These are phyloP conservation scores for Drosophila rellima DNA, from an alignment of 2,888 invertebrate species.

Conservation along the genomic window DNA sequence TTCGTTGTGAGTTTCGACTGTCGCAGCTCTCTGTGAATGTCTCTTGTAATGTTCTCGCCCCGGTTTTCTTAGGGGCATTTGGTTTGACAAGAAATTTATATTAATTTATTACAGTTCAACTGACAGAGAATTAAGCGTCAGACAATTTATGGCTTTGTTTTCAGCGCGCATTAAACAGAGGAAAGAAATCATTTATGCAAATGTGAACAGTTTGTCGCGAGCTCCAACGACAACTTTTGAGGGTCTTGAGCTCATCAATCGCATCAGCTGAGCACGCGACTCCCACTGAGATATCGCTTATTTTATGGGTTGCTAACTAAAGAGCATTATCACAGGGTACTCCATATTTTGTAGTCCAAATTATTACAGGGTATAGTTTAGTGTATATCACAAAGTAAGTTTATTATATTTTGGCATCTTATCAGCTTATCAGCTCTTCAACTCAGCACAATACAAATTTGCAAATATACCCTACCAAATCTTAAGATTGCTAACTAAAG, in stretches of 20 bases:
- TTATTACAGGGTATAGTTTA: background rate
- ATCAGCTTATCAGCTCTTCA: no score
- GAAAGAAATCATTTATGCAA: slow-evolving; percentile 75
- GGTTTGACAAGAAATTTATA: slow-evolving; percentile 84
- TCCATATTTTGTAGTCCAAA: background rate
- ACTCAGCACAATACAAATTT: no score
- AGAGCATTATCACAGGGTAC: background rate
- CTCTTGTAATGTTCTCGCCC: slow-evolving; percentile 41
- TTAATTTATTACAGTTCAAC: slow-evolving; percentile 85
- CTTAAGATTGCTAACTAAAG: background rate
- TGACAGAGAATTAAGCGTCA: slow-evolving; percentile 84
- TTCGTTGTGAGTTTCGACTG: slow-evolving; percentile 14
- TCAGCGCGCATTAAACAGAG: slow-evolving; percentile 71
- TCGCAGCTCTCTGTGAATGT: slow-evolving; percentile 11
- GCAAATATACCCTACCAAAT: background rate
- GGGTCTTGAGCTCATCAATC: slow-evolving; percentile 27
- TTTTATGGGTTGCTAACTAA: background rate
- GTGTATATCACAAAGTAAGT: background rate
- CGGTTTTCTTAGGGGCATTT: slow-evolving; percentile 21
- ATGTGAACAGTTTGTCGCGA: slow-evolving; percentile 41
- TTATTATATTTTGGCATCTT: no score
- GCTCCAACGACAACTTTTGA: slow-evolving; percentile 20
- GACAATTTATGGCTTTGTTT: slow-evolving; percentile 85
- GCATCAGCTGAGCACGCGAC: slow-evolving; percentile 23
- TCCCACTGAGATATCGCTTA: background rate